phyloP scores from a whole-genome alignment of 2,113 vertebrate species.

The Halichoeres trimaculatus region DNA sequence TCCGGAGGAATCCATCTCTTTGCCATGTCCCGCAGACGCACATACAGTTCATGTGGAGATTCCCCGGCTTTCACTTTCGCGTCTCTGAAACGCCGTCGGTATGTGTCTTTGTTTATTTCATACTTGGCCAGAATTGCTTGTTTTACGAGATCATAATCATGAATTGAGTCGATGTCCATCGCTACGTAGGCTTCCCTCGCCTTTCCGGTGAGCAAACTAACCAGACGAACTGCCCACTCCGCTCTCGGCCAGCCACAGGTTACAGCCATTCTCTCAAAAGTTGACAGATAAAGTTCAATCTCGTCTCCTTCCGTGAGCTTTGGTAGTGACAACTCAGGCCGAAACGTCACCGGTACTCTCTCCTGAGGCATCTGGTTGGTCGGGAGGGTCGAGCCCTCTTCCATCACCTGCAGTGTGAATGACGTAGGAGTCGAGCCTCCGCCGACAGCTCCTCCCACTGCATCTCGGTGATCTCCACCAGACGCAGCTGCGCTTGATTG shows the following conservation, averaged over 20 bases:
- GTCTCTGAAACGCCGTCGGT: not conserved
- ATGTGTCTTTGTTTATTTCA: not conserved
- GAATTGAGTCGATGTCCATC: not conserved
- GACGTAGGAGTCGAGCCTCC: not conserved
- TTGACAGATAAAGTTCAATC: not conserved
- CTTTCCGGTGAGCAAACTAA: not conserved
- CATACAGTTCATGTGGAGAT: not conserved
- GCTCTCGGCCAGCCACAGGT: not conserved
- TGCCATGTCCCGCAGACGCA: not conserved
- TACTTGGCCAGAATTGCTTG: too few species aligned
- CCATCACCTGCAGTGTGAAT: not conserved
- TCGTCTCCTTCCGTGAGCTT: not conserved
- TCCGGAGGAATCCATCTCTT: not conserved
- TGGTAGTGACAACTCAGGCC: not conserved
- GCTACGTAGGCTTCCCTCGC: too few species aligned
- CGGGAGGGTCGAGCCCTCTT: not conserved
- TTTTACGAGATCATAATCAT: not conserved
- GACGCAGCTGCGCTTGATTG: not conserved
- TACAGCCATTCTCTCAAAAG: not conserved
- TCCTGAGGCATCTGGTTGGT: not conserved
- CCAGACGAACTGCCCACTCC: not conserved
- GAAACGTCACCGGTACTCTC: not conserved
- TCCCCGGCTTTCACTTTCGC: not conserved
- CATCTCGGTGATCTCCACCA: not conserved
- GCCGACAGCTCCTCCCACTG: not conserved